Base-by-base conservation (phyloP, 2,797 vertebrate genomes). In the Mastacembelus armatus region DNA sequence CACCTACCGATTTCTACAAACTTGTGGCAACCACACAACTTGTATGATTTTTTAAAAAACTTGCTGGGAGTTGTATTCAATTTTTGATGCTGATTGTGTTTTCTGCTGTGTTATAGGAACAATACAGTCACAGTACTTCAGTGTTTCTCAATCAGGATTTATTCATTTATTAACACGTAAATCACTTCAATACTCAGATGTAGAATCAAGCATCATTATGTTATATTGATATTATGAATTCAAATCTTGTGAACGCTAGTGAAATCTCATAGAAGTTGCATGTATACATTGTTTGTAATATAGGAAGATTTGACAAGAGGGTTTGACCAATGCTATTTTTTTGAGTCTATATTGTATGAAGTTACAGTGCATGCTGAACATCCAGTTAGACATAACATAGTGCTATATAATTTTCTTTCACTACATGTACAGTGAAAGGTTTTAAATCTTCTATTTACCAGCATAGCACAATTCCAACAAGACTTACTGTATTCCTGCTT, bases 1-100 rank as follows among this genome's bases (percentile, higher is more conserved):
- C 57, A 70, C 59, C 57, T 78, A 40, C 38, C 47, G 64, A 19
- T 73, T 60, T 24, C 30, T 14, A 32, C 65, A 19, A 43, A 65
- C 52, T 56, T 39, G 76, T 73, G 66, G 63, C 68, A 56, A 69
- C 65, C 45, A 33, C 60, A 59, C 61, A 55, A 59, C 58, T 72
- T 29, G 61, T 67, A 65, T 64, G 65, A 76, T 80, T 84, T 75
- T 75, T 71, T 32, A 39, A 77, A 78, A 36, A 78, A 77, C 33
- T 78, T 64, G 47, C 18, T 57, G 76, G 60, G 45, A 71, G 71
- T 79, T 78, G 72, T 81, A 77, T 15, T 88, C 27, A 77, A 48
- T 71, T 66, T 62, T 83, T 85, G 35, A 84, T 77, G 72, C 51
- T 12, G 35, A 33, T 47, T 44, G 22, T 75, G 66, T 83, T 80